These are phyloP conservation scores for Xestia xanthographa DNA, from an alignment of 2,888 invertebrate genomes.

Conservation along the genomic window DNA sequence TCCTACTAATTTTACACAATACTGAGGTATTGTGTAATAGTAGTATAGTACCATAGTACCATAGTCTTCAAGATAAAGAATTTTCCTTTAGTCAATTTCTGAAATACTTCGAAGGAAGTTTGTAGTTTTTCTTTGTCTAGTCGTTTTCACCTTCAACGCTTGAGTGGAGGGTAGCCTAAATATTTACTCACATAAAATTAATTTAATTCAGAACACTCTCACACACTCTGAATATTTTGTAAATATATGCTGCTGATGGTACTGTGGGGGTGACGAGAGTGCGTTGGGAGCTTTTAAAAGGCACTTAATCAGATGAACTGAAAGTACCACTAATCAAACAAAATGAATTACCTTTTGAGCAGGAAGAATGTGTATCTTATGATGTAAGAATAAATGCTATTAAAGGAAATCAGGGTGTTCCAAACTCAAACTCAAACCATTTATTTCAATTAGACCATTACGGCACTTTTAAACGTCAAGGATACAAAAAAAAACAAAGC, in stretches of 20 bases:
- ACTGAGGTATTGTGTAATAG: too few relatives aligned
- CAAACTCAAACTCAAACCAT: too few relatives aligned
- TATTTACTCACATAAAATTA: constrained; percentile 30
- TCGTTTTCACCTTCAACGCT: not conserved
- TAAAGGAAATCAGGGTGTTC: not conserved
- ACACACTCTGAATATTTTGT: constrained; percentile 25
- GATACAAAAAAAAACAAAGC: too few relatives aligned
- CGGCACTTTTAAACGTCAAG: too few relatives aligned
- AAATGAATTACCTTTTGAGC: constrained; percentile 42
- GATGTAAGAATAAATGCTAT: not conserved
- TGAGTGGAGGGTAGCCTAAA: constrained; percentile 1
- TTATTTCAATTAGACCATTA: too few relatives aligned
- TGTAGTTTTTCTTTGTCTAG: not conserved
- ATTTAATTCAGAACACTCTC: constrained; percentile 35
- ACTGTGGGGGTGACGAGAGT: constrained; percentile 24
- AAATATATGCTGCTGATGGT: constrained; percentile 38
- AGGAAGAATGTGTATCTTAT: constrained; percentile 13
- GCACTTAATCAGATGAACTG: constrained; percentile 57
- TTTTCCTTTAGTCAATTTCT: not conserved
- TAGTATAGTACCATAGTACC: too few relatives aligned
- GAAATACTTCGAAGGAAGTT: not conserved
- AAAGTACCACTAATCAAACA: constrained; percentile 49
- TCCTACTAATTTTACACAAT: constrained; percentile 1
- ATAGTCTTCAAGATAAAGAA: not conserved
- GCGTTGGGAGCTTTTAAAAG: constrained; percentile 54